Percentiles rank a stretch among this genome's conserved stretches.
These are phyloP conservation scores for Cephalopterus ornatus DNA, from an alignment of 2,113 vertebrate genomes.

Conservation along the genomic window DNA sequence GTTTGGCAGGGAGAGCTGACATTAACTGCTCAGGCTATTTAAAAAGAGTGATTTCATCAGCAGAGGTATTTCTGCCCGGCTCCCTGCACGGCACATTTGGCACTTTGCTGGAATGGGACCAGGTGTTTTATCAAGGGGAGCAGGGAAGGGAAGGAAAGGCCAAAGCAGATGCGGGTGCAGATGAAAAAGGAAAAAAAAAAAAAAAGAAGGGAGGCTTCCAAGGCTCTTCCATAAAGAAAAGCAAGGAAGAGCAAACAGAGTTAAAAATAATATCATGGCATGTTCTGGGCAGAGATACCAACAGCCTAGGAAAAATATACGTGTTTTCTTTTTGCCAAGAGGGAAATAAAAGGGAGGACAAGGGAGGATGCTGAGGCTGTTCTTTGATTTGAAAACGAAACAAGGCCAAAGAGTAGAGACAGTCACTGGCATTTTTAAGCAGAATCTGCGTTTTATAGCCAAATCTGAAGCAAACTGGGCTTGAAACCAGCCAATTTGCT, in stretches of 20 bases:
- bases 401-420: conserved; percentile 35
- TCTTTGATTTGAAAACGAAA: conserved; percentile 50
- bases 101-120: conserved; percentile 32
- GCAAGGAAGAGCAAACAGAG: conserved; percentile 29
- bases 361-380: conserved; percentile 49
- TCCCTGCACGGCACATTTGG: not conserved
- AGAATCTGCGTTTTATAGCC: not conserved
- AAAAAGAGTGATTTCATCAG: conserved; percentile 59
- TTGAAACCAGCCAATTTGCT: not conserved
- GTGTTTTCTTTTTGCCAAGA: not conserved
- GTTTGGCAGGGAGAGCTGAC: conserved; percentile 42
- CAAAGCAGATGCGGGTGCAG: conserved; percentile 37
- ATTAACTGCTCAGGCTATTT: conserved; percentile 45
- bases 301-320: conserved; percentile 6
- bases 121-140: conserved; percentile 39
- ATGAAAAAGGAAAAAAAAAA: not conserved
- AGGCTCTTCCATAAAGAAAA: conserved; percentile 26
- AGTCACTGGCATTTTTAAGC: not conserved
- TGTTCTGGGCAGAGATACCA: conserved; percentile 61
- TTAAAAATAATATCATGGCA: conserved; percentile 56
- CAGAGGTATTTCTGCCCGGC: conserved; percentile 42
- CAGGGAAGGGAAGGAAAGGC: conserved; percentile 36
- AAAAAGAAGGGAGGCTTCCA: not conserved
- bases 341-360: conserved; percentile 56
- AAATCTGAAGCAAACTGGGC: not conserved